A percentile compares a stretch with the other conserved stretches of the same genome.
Conservation (phyloP, 2,113 vertebrate genomes). For the Sciurus niger region DNA sequence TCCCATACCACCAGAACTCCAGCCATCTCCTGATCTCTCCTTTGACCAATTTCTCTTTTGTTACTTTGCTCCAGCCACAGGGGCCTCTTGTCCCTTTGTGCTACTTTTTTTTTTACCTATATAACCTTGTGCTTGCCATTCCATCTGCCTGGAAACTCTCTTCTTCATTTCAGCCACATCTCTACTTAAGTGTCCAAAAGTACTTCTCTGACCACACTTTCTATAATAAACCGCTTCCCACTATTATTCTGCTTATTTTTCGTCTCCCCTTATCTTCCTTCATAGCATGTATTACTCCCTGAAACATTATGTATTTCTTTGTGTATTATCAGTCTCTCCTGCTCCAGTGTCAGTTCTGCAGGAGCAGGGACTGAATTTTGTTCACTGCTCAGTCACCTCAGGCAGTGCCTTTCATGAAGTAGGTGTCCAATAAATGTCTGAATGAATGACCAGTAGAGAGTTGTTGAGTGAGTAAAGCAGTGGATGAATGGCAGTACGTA, state of each 20-base stretch:
- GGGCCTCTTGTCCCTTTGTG: not conserved
- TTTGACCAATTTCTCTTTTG: not conserved
- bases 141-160: not conserved
- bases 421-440: not conserved
- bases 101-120: not conserved
- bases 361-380: conserved; percentile 6
- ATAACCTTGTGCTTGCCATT: not conserved
- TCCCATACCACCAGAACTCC: not conserved
- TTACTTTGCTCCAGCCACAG: not conserved
- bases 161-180: not conserved
- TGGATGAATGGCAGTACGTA: not conserved
- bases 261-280: conserved; percentile 23
- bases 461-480: not conserved
- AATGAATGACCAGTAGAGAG: not conserved
- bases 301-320: not conserved
- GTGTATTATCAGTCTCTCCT: not conserved
- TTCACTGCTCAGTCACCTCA: not conserved
- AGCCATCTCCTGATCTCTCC: not conserved
- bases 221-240: not conserved
- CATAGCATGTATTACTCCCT: not conserved
- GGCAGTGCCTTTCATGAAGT: not conserved
- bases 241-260: not conserved
- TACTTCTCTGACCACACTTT: conserved; percentile 13
- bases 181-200: not conserved
- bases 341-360: not conserved